Evolutionary conservation across 2,113 vertebrate genomes (phyloP).

Genomic region (Nyctereutes procyonoides): DNA sequence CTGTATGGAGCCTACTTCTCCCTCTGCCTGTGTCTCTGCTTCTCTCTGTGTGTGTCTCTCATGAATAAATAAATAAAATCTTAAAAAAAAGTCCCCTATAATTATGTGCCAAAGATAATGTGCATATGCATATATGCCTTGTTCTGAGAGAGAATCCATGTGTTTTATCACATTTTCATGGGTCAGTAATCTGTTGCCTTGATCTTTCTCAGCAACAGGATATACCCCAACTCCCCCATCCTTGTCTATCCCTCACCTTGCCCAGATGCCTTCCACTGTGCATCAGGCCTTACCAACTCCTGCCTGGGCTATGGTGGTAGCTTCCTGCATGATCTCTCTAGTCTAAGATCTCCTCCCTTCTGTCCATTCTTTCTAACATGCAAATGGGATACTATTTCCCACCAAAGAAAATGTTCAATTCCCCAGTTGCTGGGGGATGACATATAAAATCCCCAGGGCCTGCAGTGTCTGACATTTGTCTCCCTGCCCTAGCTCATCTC

Average conservation of each 20-base stretch:
- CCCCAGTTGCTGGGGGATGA: neutral
- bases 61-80: no score
- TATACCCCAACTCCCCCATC: neutral
- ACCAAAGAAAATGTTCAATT: neutral
- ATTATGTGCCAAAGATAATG: neutral
- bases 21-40: no score
- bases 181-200: neutral
- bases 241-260: neutral
- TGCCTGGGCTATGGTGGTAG: neutral
- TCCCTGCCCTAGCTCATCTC: neutral
- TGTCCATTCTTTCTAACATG: conserved; percentile 18
- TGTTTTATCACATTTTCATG: neutral
- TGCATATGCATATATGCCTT: neutral
- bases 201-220: neutral
- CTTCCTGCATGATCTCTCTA: neutral
- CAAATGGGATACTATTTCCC: neutral
- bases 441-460: neutral
- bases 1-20: no score
- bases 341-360: neutral
- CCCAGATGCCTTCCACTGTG: neutral
- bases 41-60: no score
- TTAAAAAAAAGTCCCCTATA: neutral
- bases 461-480: neutral
- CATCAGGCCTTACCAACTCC: neutral
- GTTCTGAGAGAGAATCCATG: neutral